Percentiles rank a stretch among this genome's conserved stretches.
Conservation (phyloP, 2,888 invertebrate genomes). For the Unio delphinus region DNA sequence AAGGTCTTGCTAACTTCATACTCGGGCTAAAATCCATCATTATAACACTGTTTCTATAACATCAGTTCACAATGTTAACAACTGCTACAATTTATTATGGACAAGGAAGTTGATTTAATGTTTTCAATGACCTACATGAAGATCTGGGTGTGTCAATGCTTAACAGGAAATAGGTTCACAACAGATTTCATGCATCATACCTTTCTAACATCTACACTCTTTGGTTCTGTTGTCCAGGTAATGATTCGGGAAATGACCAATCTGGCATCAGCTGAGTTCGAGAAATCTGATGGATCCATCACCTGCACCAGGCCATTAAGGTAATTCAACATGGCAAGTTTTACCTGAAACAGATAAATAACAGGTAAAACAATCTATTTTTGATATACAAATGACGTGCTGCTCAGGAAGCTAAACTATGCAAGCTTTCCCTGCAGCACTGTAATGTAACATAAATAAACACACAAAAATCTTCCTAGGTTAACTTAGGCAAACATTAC, state of each 20-base stretch:
- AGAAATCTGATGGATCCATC: conserved; percentile 73
- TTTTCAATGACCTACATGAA: no score
- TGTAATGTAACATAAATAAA: no score
- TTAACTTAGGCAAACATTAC: no score
- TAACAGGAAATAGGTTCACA: not conserved
- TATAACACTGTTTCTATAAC: no score
- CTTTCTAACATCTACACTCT: conserved; percentile 79
- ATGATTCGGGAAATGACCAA: conserved; percentile 81
- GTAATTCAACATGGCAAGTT: conserved; percentile 74
- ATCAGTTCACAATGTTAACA: no score
- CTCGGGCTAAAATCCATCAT: no score
- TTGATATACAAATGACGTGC: not conserved
- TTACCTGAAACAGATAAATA: conserved; percentile 72
- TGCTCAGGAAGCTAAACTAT: not conserved
- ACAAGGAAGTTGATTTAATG: no score
- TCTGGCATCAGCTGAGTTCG: conserved; percentile 77
- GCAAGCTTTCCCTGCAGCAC: no score
- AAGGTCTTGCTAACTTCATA: no score
- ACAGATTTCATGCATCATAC: conserved; percentile 49
- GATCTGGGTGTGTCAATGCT: no score
- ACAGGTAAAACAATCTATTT: not conserved
- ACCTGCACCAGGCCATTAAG: conserved; percentile 69
- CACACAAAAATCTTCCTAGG: no score
- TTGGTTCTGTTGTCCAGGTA: conserved; percentile 81
- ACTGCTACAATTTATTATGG: no score